These are phyloP conservation scores for Lamellibrachia satsuma DNA, from an alignment of 2,888 invertebrate genomes.

Conservation along the genomic window DNA sequence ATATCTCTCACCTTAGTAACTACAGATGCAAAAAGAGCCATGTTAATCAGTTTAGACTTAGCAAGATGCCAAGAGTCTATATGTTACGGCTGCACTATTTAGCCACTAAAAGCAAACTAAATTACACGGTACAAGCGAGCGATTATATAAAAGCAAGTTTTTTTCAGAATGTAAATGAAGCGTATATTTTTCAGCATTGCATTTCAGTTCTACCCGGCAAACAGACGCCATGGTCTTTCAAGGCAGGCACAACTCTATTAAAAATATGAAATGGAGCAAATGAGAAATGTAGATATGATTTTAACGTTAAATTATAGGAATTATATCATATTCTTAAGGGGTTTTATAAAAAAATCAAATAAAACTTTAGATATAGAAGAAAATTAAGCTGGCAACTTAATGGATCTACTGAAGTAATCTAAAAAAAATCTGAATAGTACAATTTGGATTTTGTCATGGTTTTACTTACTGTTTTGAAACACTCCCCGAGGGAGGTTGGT, in stretches of 20 bases:
- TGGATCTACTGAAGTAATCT: neutral
- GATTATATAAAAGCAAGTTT: neutral
- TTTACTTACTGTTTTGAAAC: neutral
- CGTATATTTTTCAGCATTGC: neutral
- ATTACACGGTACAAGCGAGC: neutral
- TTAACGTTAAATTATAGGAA: neutral
- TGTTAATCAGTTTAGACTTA: neutral
- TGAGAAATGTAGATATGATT: neutral
- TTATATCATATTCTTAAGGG: neutral
- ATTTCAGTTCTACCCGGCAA: neutral
- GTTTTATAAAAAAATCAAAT: neutral
- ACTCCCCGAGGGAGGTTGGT: neutral
- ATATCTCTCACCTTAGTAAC: neutral
- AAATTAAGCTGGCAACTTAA: neutral
- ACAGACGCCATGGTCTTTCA: neutral
- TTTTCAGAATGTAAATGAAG: neutral
- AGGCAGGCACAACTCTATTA: neutral
- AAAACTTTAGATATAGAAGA: neutral
- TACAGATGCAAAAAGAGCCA: neutral
- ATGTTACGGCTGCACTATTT: neutral
- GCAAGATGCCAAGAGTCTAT: neutral
- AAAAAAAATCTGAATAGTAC: neutral
- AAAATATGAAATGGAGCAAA: neutral
- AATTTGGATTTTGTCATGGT: neutral
- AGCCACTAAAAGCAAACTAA: constrained; percentile 3